Evolutionary conservation across 2,113 vertebrate species (phyloP).

Genomic region (Microcebus jonahi): DNA sequence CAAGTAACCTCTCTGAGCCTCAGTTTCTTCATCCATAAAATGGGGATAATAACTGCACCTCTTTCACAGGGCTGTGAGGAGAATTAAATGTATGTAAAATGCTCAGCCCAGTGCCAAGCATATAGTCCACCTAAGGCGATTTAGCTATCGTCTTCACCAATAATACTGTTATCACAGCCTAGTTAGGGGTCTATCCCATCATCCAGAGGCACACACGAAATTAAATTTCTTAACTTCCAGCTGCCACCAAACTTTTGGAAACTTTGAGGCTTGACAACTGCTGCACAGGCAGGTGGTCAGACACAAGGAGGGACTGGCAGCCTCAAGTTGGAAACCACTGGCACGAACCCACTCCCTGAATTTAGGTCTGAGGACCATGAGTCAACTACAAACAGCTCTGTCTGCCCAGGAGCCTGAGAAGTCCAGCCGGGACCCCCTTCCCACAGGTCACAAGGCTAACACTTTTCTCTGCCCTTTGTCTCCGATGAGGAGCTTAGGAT

Average conservation of each 20-base stretch:
- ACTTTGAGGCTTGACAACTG: not conserved
- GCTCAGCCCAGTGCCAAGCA: not conserved
- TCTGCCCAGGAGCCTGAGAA: not conserved
- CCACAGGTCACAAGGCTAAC: no score
- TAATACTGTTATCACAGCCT: not conserved
- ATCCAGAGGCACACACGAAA: not conserved
- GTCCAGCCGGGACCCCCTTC: not conserved
- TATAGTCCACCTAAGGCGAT: not conserved
- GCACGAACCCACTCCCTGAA: not conserved
- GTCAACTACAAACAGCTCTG: not conserved
- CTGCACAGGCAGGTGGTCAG: not conserved
- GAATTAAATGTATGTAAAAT: not conserved
- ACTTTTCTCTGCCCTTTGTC: not conserved
- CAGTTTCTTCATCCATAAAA: not conserved
- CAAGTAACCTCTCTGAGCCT: not conserved
- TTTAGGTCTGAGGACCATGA: not conserved
- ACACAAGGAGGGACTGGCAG: not conserved
- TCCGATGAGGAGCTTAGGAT: not conserved
- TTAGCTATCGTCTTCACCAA: not conserved
- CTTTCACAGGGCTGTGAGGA: not conserved
- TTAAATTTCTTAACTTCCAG: not conserved
- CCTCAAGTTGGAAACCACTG: not conserved
- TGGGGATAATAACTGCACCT: not conserved
- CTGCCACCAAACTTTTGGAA: not conserved
- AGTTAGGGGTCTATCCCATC: not conserved